A percentile compares a stretch with the other conserved stretches of the same genome.
Evolutionary conservation across 2,888 invertebrate species (phyloP).

Genomic region (Synanthedon andrenaeformis): DNA sequence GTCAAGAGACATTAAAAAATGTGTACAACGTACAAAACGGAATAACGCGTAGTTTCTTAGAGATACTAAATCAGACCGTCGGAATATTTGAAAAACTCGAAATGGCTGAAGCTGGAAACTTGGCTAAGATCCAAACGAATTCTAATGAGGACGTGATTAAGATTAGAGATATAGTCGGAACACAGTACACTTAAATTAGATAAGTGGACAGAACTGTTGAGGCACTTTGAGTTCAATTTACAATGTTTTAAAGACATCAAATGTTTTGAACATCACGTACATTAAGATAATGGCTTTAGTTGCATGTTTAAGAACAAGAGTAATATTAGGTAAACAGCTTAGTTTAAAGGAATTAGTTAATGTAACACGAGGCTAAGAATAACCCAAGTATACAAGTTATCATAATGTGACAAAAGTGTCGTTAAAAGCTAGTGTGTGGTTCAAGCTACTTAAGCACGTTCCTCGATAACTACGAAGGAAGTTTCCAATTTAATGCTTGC

Average conservation of each 20-base stretch:
- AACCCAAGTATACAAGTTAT: not conserved
- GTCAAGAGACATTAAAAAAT: too few species aligned
- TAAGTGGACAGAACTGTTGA: too few species aligned
- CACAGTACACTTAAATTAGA: not conserved
- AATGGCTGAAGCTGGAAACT: not conserved
- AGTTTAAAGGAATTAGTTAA: too few species aligned
- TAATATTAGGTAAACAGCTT: too few species aligned
- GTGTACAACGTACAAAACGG: not conserved
- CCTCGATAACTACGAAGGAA: constrained; percentile 13
- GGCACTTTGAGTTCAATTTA: too few species aligned
- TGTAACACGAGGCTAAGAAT: not conserved
- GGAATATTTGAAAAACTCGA: not conserved
- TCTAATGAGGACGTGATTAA: not conserved
- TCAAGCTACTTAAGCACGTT: constrained; percentile 20
- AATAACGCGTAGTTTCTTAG: not conserved
- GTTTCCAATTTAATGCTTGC: constrained; percentile 3
- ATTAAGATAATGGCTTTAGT: too few species aligned
- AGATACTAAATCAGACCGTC: not conserved
- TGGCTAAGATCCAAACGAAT: not conserved
- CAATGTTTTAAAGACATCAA: too few species aligned
- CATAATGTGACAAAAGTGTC: constrained; percentile 4
- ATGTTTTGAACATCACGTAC: too few species aligned
- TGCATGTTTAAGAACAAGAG: too few species aligned
- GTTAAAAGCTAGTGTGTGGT: constrained; percentile 20
- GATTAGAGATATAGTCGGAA: not conserved